phyloP scores from a whole-genome alignment of 2,888 invertebrate species.

The Pardosa pseudoannulata region DNA sequence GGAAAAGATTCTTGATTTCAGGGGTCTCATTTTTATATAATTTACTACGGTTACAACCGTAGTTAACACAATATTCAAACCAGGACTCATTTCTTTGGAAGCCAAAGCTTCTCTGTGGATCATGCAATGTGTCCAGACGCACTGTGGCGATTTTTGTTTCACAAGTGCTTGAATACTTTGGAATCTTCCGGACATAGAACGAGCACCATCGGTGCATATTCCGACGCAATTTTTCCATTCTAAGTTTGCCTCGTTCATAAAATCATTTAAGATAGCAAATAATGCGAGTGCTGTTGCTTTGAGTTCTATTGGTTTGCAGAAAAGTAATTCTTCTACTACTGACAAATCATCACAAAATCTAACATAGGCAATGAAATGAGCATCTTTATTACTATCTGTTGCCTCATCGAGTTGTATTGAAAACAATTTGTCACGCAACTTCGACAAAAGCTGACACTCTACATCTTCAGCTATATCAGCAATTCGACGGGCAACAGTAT shows the following conservation, averaged over 20 bases:
- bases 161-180: too few species aligned
- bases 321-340: constrained; percentile 27
- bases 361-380: constrained; percentile 32
- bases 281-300: constrained; percentile 29
- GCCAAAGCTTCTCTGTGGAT: too few species aligned
- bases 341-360: constrained; percentile 36
- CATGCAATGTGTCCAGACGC: too few species aligned
- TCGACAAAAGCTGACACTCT: constrained; percentile 31
- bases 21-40: too few species aligned
- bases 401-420: constrained; percentile 22
- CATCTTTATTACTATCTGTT: constrained; percentile 41
- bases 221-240: constrained; percentile 58
- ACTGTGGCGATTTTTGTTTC: too few species aligned
- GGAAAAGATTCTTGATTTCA: too few species aligned
- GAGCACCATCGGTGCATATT: constrained; percentile 55
- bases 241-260: constrained; percentile 53
- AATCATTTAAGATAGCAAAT: constrained; percentile 35
- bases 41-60: too few species aligned
- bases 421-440: constrained; percentile 5
- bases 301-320: constrained; percentile 35
- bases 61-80: too few species aligned
- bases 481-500: constrained; percentile 37
- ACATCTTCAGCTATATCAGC: constrained; percentile 45
- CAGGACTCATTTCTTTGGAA: too few species aligned
- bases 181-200: constrained; percentile 39